Percentiles rank a stretch among this genome's conserved stretches.
Conservation (phyloP, 2,797 vertebrate genomes). For the Rhynchotus rufescens region DNA sequence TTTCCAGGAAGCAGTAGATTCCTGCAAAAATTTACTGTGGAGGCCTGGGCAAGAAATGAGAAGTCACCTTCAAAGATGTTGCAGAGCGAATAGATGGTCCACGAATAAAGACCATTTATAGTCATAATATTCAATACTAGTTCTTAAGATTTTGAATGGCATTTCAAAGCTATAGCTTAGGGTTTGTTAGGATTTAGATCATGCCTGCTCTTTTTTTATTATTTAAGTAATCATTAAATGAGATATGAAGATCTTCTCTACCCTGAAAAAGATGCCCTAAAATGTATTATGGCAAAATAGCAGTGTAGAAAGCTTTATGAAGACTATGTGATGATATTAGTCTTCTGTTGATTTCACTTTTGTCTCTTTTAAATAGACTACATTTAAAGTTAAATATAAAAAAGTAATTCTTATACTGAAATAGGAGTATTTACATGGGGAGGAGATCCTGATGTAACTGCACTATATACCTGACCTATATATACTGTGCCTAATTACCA, state of each 20-base stretch:
- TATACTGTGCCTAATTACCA: neutral
- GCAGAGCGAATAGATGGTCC: neutral
- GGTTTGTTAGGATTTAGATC: neutral
- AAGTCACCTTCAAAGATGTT: neutral
- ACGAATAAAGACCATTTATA: neutral
- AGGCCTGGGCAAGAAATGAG: neutral
- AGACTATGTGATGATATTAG: neutral
- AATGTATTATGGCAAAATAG: neutral
- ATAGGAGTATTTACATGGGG: neutral
- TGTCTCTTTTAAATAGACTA: neutral
- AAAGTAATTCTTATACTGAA: neutral
- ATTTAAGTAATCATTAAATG: neutral
- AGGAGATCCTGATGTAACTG: neutral
- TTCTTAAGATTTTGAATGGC: neutral
- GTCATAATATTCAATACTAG: neutral
- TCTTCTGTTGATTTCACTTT: neutral
- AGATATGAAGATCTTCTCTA: slow-evolving; percentile 6
- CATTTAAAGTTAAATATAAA: slow-evolving; percentile 25
- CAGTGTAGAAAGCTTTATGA: neutral
- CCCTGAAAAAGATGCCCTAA: neutral
- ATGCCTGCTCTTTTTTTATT: neutral
- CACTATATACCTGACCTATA: neutral
- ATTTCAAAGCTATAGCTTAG: neutral
- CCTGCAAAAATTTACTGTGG: neutral
- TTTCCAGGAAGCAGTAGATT: neutral